These are phyloP conservation scores for Ypsolopha scabrella DNA, from an alignment of 2,888 invertebrate genomes.

Conservation along the genomic window DNA sequence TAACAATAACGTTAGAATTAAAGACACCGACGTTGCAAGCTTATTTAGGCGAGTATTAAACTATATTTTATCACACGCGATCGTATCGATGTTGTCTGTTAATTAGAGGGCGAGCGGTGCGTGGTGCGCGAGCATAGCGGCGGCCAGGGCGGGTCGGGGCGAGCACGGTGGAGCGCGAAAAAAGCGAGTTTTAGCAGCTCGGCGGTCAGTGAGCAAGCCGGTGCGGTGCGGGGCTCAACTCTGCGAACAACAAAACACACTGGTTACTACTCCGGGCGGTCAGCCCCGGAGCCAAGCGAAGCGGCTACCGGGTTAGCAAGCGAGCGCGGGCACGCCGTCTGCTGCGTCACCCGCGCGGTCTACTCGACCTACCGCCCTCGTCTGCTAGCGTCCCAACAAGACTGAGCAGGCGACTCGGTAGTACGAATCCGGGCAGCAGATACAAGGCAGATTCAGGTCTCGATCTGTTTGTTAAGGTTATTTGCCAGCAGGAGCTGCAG, in stretches of 20 bases:
- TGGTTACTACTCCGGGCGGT: slow-evolving; percentile 62
- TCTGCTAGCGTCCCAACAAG: background rate
- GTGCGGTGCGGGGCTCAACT: slow-evolving; percentile 68
- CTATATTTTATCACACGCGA: slow-evolving; percentile 63
- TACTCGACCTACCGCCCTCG: background rate
- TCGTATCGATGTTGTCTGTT: slow-evolving; percentile 65
- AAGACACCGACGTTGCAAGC: slow-evolving; percentile 69
- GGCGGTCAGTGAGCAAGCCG: slow-evolving; percentile 69
- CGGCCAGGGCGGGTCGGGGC: slow-evolving; percentile 51
- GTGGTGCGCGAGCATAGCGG: slow-evolving; percentile 65
- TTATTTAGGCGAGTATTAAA: slow-evolving; percentile 66
- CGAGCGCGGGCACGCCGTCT: slow-evolving; percentile 29
- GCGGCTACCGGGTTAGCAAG: slow-evolving; percentile 69
- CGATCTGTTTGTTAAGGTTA: slow-evolving; percentile 1
- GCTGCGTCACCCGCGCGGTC: background rate
- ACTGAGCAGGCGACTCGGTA: background rate
- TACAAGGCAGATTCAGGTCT: slow-evolving; percentile 20
- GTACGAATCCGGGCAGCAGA: slow-evolving; percentile 20
- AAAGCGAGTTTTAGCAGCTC: slow-evolving; percentile 68
- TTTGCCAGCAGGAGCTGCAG: slow-evolving; percentile 34
- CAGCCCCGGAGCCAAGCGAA: slow-evolving; percentile 65
- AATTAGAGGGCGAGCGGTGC: slow-evolving; percentile 66
- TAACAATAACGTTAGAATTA: slow-evolving; percentile 60
- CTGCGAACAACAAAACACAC: slow-evolving; percentile 72
- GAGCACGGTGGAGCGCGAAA: slow-evolving; percentile 63